Evolutionary conservation across 2,888 invertebrate genomes (phyloP).

Genomic region (Dryobotodes eremita): DNA sequence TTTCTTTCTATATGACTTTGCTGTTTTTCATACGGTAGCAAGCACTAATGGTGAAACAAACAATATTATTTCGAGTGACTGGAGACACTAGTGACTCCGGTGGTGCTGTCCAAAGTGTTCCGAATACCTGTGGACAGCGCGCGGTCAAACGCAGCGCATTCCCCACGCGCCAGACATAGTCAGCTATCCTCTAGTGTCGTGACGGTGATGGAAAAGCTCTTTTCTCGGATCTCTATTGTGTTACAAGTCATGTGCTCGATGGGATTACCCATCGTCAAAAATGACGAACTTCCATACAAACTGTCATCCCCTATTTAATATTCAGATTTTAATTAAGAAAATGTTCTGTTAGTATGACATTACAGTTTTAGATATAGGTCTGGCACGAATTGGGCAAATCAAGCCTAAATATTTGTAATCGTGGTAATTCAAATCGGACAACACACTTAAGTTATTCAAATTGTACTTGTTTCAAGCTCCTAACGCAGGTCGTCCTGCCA

Average conservation of each 20-base stretch:
- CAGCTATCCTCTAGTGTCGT: slow-evolving; percentile 26
- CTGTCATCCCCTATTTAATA: neutral
- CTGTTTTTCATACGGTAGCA: neutral
- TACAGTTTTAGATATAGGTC: neutral
- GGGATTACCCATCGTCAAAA: neutral
- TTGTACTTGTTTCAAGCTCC: neutral
- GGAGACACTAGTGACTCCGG: slow-evolving; percentile 32
- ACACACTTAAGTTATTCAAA: neutral
- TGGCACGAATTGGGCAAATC: neutral
- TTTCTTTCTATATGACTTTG: no score
- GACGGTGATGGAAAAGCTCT: slow-evolving; percentile 40
- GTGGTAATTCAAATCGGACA: neutral
- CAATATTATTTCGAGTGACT: slow-evolving; percentile 52
- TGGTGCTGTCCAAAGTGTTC: slow-evolving; percentile 34
- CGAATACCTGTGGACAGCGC: slow-evolving; percentile 23
- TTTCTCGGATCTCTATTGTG: neutral
- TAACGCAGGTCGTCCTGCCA: neutral
- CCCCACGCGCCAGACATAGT: slow-evolving; percentile 14
- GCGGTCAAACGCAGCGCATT: slow-evolving; percentile 51
- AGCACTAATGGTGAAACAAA: slow-evolving; percentile 36
- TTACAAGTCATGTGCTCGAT: neutral
- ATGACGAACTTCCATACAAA: neutral
- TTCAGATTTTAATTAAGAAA: neutral
- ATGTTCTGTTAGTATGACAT: neutral
- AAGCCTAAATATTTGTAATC: neutral